Evolutionary conservation across 2,888 invertebrate genomes (phyloP).

Genomic region (Dryobota labecula): DNA sequence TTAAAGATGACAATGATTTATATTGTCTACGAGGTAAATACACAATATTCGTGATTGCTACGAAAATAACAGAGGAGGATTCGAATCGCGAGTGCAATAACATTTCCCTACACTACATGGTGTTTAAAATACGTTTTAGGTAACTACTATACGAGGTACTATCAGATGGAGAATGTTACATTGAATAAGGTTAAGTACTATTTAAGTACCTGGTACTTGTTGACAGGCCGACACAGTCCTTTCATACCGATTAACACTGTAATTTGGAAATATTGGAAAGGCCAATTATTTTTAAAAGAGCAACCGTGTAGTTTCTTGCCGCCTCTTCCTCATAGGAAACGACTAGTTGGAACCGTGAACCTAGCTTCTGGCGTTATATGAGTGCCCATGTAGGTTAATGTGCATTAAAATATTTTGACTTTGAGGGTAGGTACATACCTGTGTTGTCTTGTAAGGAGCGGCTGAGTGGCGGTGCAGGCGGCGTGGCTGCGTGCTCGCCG

Average conservation of each 20-base stretch:
- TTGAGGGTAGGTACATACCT: conserved; percentile 80
- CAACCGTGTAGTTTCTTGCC: neutral
- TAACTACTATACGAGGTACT: too few relatives aligned
- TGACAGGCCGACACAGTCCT: neutral
- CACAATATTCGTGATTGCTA: neutral
- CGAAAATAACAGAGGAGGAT: too few relatives aligned
- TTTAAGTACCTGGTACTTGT: neutral
- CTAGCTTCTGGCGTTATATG: neutral
- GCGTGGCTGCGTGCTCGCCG: conserved; percentile 93
- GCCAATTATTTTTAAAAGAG: neutral
- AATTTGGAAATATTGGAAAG: neutral
- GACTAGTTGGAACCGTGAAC: neutral
- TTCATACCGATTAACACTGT: neutral
- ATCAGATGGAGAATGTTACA: neutral
- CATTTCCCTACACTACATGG: too few relatives aligned
- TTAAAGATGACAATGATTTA: neutral
- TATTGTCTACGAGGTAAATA: neutral
- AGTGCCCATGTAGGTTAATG: neutral
- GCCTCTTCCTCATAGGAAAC: neutral
- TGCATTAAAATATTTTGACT: neutral
- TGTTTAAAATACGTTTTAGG: neutral
- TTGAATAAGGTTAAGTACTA: neutral
- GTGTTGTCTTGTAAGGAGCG: conserved; percentile 91
- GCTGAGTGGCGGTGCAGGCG: conserved; percentile 90
- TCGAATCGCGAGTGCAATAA: neutral